Base-by-base conservation (phyloP, 2,888 invertebrate genomes). In the Euspilapteryx auroguttella region DNA sequence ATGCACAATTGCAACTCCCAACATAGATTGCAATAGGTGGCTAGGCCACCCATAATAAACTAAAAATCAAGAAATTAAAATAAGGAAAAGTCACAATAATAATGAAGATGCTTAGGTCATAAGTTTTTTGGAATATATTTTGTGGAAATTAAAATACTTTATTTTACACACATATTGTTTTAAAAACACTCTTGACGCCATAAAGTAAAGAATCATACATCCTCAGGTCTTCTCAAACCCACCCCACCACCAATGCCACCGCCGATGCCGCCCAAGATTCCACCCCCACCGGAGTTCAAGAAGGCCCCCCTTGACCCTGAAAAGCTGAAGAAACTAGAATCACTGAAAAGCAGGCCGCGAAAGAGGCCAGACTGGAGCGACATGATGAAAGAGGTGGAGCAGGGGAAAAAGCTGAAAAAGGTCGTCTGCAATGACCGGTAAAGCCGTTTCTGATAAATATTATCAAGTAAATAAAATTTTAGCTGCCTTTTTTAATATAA, bases 341-440 rank as follows among this genome's bases (percentile, higher is more conserved):
- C 81, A 41, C 78, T 92, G 12, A 85, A 82, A 63, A 83, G 86
- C 40, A 78, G 90, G 40, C 90, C 92, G 1, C 79, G 91, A 38
- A 84, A 79, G 48, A 81, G 92, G 39, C 93, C 93, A 0, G 93
- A 93, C 53, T 93, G 92, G 92, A 87, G 83, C 10, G 83, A 86
- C 43, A 87, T 93, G 86, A 88, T 93, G 85, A 91, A 92, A 56
- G 93, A 93, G 57, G 88, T 93, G n/a, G 91, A 92, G 52, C 73
- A 81, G 37, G 89, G 90, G 27, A 85, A 59, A 45, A 87, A 86
- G 49, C 65, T 93, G 37, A 86, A 83, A 47, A 87, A 92, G 49
- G 90, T 93, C 26, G 81, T 86, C 43, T 90, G 90, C 59, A 92
- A 93, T 59, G 93, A 93, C 55, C 81, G 90, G 64, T 86, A 42